Evolutionary conservation across 2,888 invertebrate genomes (phyloP).

Genomic region (Xylocampa areola): DNA sequence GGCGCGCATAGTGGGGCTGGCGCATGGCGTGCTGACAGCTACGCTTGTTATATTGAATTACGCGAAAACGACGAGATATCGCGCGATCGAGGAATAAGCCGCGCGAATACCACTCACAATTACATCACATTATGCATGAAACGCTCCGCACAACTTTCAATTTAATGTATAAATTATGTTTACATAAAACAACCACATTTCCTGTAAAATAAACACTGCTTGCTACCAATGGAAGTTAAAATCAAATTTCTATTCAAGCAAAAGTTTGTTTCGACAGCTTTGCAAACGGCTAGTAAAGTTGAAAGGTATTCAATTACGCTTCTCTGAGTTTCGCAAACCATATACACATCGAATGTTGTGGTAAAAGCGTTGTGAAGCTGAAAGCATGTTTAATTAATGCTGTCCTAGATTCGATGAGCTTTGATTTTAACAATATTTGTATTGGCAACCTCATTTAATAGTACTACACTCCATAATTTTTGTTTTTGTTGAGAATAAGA

Average conservation of each 20-base stretch:
- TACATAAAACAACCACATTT: slow-evolving; percentile 40
- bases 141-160: background rate
- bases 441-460: no score
- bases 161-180: slow-evolving; percentile 30
- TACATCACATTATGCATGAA: slow-evolving; percentile 34
- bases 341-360: slow-evolving; percentile 53
- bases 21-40: slow-evolving; percentile 36
- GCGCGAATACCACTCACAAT: slow-evolving; percentile 14
- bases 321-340: slow-evolving; percentile 62
- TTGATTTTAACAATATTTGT: no score
- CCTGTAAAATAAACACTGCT: slow-evolving; percentile 52
- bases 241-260: slow-evolving; percentile 64
- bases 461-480: no score
- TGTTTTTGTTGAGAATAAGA: no score
- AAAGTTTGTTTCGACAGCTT: slow-evolving; percentile 69
- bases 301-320: slow-evolving; percentile 70
- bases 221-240: slow-evolving; percentile 60
- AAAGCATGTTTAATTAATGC: slow-evolving; percentile 36
- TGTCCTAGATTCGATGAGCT: slow-evolving; percentile 20
- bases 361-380: slow-evolving; percentile 31
- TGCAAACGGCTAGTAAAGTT: slow-evolving; percentile 69
- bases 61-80: slow-evolving; percentile 32
- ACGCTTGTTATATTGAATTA: slow-evolving; percentile 61
- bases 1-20: slow-evolving; percentile 13
- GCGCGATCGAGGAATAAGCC: slow-evolving; percentile 10